A percentile compares a stretch with the other conserved stretches of the same genome.
Evolutionary conservation across 1,140 invertebrate genomes (phyloP).

Genomic region (Dendroctonus valens): DNA sequence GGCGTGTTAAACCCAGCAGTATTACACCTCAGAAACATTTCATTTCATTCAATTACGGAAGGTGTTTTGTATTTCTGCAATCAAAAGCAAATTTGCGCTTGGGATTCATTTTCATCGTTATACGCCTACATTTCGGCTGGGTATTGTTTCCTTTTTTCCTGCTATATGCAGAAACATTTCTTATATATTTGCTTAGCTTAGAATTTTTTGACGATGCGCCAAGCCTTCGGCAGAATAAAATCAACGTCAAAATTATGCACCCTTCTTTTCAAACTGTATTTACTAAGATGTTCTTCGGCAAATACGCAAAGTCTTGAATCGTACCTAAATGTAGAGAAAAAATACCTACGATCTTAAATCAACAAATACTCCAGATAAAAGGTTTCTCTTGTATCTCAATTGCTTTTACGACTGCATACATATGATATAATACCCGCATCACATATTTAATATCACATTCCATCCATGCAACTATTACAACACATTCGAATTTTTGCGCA

Average conservation of each 20-base stretch:
- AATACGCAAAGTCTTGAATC: slow-evolving; percentile 9
- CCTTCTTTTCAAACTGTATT: slow-evolving; percentile 21
- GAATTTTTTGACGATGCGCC: slow-evolving; percentile 19
- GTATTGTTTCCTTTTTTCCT: slow-evolving; percentile 5
- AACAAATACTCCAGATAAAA: slow-evolving; percentile 7
- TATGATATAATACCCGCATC: too few relatives aligned
- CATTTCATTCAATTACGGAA: too few relatives aligned
- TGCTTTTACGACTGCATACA: neutral
- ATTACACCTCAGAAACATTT: too few relatives aligned
- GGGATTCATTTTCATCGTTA: too few relatives aligned
- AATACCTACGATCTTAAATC: neutral
- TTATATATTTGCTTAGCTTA: slow-evolving; percentile 20
- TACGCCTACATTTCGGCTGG: too few relatives aligned
- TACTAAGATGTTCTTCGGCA: slow-evolving; percentile 16
- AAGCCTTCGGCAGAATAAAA: slow-evolving; percentile 17
- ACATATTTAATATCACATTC: too few relatives aligned
- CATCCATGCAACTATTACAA: too few relatives aligned
- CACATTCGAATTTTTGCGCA: too few relatives aligned
- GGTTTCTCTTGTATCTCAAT: slow-evolving; percentile 1
- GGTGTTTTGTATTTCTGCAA: too few relatives aligned
- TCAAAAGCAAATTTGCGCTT: too few relatives aligned
- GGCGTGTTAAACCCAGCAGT: too few relatives aligned
- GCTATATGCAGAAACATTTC: slow-evolving; percentile 13
- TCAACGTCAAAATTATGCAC: slow-evolving; percentile 24
- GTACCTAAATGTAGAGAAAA: slow-evolving; percentile 5